Evolutionary conservation across 2,113 vertebrate species (phyloP).

Genomic region (Potamarius usumacintae): DNA sequence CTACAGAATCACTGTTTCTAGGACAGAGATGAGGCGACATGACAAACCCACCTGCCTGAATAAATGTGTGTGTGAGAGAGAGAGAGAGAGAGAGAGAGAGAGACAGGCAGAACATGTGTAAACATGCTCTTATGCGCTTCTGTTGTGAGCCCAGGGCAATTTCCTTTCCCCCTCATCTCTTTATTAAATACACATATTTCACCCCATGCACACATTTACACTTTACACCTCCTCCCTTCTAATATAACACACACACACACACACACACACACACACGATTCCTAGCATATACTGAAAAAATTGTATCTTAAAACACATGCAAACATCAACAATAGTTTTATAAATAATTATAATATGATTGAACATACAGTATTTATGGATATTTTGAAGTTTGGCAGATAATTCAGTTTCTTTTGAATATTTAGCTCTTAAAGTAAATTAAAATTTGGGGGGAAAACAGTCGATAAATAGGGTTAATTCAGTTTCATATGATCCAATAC

Average conservation of each 20-base stretch:
- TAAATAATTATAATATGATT: neutral
- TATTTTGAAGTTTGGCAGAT: neutral
- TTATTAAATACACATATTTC: constrained; percentile 42
- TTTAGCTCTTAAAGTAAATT: neutral
- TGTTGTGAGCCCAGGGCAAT: constrained; percentile 19
- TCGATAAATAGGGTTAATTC: neutral
- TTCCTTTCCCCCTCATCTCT: constrained; percentile 26
- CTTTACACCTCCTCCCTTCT: constrained; percentile 11
- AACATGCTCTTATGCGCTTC: constrained; percentile 28
- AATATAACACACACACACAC: neutral
- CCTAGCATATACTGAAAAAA: neutral
- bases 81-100: neutral
- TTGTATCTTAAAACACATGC: neutral
- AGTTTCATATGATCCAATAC: neutral
- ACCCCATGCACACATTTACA: constrained; percentile 4
- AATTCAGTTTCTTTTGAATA: neutral
- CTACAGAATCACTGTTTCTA: constrained; percentile 18
- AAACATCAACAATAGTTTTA: neutral
- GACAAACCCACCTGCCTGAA: constrained; percentile 30
- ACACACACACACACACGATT: constrained; percentile 23
- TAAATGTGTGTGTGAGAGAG: constrained; percentile 23
- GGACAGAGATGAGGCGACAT: neutral
- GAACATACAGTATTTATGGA: neutral
- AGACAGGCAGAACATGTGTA: constrained; percentile 12
- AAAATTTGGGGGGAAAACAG: neutral